Evolutionary conservation across 2,113 vertebrate species (phyloP).

Genomic region (Leptobrachium ailaonicum): DNA sequence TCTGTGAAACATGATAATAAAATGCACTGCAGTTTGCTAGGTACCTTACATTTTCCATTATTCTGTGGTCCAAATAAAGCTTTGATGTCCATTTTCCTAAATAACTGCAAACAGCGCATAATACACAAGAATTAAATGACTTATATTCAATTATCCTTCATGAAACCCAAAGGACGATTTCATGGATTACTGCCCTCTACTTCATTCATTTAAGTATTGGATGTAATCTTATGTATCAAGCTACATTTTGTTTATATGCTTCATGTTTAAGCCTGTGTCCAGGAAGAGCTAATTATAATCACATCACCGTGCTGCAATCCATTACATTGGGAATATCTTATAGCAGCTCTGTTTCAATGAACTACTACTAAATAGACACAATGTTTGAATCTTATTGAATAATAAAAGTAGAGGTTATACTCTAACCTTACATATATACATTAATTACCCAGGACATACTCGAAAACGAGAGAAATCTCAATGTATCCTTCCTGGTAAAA

Average conservation of each 20-base stretch:
- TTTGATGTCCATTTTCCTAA: not conserved
- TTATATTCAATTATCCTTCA: slow-evolving; percentile 28
- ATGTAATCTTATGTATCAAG: slow-evolving; percentile 34
- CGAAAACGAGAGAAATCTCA: too few species aligned
- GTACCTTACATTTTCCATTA: not conserved
- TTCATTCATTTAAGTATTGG: slow-evolving; percentile 9
- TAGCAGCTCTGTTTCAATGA: slow-evolving; percentile 12
- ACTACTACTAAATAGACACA: not conserved
- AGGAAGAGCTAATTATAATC: slow-evolving; percentile 49
- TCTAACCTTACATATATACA: not conserved
- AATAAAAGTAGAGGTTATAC: slow-evolving; percentile 7
- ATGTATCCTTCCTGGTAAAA: too few species aligned
- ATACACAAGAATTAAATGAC: slow-evolving; percentile 25
- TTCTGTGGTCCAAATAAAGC: not conserved
- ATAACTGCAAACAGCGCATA: not conserved
- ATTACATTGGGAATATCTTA: slow-evolving; percentile 46
- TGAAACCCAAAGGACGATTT: slow-evolving; percentile 22
- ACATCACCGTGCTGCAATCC: slow-evolving; percentile 33
- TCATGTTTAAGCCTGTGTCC: slow-evolving; percentile 36
- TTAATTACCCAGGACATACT: too few species aligned
- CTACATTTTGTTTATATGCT: slow-evolving; percentile 41
- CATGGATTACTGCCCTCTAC: slow-evolving; percentile 22
- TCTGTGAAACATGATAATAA: too few species aligned
- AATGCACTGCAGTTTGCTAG: too few species aligned
- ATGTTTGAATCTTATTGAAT: slow-evolving; percentile 46